These are phyloP conservation scores for Protula sp. DNA, from an alignment of 2,888 invertebrate genomes.

Conservation along the genomic window DNA sequence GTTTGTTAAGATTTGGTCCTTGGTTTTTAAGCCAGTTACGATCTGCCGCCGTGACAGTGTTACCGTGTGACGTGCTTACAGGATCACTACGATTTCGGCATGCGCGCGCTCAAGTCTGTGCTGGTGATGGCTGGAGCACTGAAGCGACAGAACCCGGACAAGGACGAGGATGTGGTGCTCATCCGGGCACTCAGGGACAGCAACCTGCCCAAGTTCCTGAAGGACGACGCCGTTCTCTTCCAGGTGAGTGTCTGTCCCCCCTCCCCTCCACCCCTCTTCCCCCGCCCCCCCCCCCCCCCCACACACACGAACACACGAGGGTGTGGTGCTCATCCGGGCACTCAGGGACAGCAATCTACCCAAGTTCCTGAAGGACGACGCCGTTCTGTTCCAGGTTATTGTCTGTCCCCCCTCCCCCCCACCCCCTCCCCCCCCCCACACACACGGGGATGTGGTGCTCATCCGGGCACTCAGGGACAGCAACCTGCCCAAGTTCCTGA, in stretches of 20 bases:
- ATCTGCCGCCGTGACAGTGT: too few relatives aligned
- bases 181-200: slow-evolving; percentile 82
- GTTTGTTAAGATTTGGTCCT: too few relatives aligned
- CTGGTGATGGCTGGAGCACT: slow-evolving; percentile 86
- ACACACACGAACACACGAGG: too few relatives aligned
- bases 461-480: slow-evolving; percentile 82
- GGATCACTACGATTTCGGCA: slow-evolving; percentile 80
- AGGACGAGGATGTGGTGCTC: slow-evolving; percentile 70
- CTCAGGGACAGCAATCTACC: slow-evolving; percentile 84
- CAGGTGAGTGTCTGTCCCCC: slow-evolving; percentile 59
- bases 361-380: slow-evolving; percentile 81
- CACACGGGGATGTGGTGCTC: slow-evolving; percentile 70
- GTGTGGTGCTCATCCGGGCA: slow-evolving; percentile 71
- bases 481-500: slow-evolving; percentile 82
- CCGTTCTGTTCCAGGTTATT: slow-evolving; percentile 67
- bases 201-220: slow-evolving; percentile 82
- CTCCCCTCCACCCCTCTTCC: too few relatives aligned
- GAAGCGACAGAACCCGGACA: slow-evolving; percentile 78
- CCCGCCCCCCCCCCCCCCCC: too few relatives aligned
- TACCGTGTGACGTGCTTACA: neutral
- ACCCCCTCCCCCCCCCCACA: too few relatives aligned
- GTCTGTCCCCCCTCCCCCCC: too few relatives aligned
- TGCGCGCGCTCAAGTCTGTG: slow-evolving; percentile 65
- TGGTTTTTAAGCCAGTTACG: too few relatives aligned
- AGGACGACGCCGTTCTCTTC: slow-evolving; percentile 77